phyloP scores from a whole-genome alignment of 2,113 vertebrate genomes.

The Xenotilapia caudafasciata region DNA sequence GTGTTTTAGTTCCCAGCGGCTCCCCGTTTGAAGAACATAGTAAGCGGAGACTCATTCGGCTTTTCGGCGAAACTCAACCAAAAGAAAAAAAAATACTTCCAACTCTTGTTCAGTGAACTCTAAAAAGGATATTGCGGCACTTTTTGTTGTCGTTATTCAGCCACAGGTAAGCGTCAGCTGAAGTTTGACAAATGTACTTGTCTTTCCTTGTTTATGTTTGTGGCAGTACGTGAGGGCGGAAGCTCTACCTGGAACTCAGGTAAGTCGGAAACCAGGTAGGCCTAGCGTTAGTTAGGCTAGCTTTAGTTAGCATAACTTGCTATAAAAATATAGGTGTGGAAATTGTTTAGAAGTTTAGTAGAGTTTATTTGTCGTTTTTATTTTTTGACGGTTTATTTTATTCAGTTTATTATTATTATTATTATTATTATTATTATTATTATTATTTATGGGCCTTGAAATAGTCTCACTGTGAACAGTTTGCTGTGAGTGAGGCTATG shows the following conservation, averaged over 20 bases:
- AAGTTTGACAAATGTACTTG: neutral
- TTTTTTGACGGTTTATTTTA: neutral
- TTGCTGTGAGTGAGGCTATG: neutral
- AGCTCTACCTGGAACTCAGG: slow-evolving; percentile 66
- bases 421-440: neutral
- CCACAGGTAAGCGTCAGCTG: slow-evolving; percentile 40
- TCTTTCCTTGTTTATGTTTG: neutral
- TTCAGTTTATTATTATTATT: neutral
- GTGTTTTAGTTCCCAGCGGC: neutral
- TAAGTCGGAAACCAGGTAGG: slow-evolving; percentile 49
- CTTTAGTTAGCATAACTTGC: neutral
- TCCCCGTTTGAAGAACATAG: neutral
- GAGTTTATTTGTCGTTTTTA: neutral
- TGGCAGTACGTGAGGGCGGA: slow-evolving; percentile 43
- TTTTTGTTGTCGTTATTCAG: neutral
- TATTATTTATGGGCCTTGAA: neutral
- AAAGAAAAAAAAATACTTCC: neutral
- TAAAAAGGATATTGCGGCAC: neutral
- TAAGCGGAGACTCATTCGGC: neutral
- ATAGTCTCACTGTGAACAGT: neutral
- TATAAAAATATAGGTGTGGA: neutral
- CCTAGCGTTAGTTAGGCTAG: slow-evolving; percentile 18
- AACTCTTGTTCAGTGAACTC: neutral
- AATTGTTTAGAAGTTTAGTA: neutral
- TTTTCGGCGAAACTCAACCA: slow-evolving; percentile 12